These are phyloP conservation scores for Anthoptus insignis DNA, from an alignment of 2,888 invertebrate species.

Conservation along the genomic window DNA sequence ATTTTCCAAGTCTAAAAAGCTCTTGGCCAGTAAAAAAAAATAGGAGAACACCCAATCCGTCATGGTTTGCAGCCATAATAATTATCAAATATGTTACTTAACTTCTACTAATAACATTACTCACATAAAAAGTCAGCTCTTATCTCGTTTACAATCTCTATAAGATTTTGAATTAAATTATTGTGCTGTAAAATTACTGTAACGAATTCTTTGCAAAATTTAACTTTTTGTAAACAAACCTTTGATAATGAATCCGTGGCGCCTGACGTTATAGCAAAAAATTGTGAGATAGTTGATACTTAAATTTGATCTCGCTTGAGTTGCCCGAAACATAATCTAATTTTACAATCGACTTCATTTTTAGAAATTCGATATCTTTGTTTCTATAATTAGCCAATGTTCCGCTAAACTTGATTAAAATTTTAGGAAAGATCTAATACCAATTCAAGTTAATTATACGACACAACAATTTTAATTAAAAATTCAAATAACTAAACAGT, in stretches of 20 bases:
- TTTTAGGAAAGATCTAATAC: conserved; percentile 1
- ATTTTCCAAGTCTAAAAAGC: too few relatives aligned
- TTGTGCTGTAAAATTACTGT: not conserved
- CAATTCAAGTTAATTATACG: not conserved
- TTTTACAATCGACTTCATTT: conserved; percentile 68
- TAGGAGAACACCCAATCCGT: too few relatives aligned
- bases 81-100: too few relatives aligned
- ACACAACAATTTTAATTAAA: not conserved
- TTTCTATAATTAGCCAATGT: conserved; percentile 27
- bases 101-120: too few relatives aligned
- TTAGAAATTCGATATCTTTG: conserved; percentile 46
- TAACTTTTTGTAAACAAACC: conserved; percentile 22
- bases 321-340: conserved; percentile 65
- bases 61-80: too few relatives aligned
- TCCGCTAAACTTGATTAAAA: conserved; percentile 6
- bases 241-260: conserved; percentile 60
- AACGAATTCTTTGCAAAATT: conserved; percentile 4
- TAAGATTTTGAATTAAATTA: not conserved
- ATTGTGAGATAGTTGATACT: conserved; percentile 65
- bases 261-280: conserved; percentile 63
- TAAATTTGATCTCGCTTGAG: conserved; percentile 63
- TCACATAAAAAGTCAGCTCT: too few relatives aligned
- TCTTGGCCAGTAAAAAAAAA: too few relatives aligned
- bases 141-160: not conserved
- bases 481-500: too few relatives aligned